phyloP scores from a whole-genome alignment of 2,113 vertebrate genomes.

The Sterna hirundo region DNA sequence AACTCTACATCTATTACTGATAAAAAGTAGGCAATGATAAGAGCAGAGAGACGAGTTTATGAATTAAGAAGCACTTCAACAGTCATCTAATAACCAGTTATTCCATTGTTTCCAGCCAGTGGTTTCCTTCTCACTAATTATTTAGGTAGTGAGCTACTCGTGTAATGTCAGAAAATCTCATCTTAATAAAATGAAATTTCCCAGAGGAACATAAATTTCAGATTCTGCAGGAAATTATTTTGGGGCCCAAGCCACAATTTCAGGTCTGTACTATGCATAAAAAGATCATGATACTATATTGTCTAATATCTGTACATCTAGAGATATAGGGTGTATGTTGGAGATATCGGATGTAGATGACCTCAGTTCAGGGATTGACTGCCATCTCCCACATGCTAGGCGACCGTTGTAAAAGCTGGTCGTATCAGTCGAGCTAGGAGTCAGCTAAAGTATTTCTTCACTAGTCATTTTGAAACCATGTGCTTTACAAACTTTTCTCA shows the following conservation, averaged over 20 bases:
- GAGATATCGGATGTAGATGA: not conserved
- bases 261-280: not conserved
- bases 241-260: not conserved
- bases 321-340: not conserved
- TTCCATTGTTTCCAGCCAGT: not conserved
- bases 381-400: not conserved
- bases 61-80: not conserved
- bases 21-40: not conserved
- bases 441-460: not conserved
- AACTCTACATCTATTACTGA: not conserved
- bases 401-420: not conserved
- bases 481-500: not conserved
- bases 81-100: not conserved
- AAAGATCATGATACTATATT: not conserved
- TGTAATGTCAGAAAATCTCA: not conserved
- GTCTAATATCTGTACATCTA: not conserved
- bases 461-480: not conserved
- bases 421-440: not conserved
- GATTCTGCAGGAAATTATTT: not conserved
- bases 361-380: not conserved
- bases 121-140: not conserved
- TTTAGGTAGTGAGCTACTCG: not conserved
- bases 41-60: not conserved
- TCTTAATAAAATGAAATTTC: not conserved
- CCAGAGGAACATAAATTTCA: not conserved